Evolutionary conservation across 92 coral and sea anemone species (phyloP).

Genomic region (Phenganax marumi): DNA sequence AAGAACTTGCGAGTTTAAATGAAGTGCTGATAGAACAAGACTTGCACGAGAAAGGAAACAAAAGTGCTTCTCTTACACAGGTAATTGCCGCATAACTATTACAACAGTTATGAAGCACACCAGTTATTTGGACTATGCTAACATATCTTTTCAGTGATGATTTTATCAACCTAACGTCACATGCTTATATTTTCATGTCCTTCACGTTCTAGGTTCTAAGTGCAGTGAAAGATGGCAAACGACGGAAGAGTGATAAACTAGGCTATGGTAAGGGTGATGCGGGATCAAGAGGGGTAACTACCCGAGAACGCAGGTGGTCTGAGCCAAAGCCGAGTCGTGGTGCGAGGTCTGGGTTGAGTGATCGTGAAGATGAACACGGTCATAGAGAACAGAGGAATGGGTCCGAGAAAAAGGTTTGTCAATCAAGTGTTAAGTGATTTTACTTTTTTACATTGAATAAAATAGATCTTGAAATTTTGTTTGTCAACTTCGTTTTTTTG

Average conservation of each 20-base stretch:
- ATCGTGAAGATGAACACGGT: conserved; percentile 7
- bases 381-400: conserved; percentile 21
- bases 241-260: conserved; percentile 9
- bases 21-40: conserved; percentile 69
- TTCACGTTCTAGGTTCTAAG: conserved; percentile 10
- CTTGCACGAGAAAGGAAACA: conserved; percentile 33
- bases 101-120: not conserved
- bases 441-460: not conserved
- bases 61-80: conserved; percentile 27
- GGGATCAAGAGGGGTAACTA: conserved; percentile 7
- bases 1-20: conserved; percentile 47
- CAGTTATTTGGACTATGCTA: too few relatives aligned
- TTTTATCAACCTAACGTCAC: too few relatives aligned
- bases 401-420: conserved; percentile 27
- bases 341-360: conserved; percentile 1
- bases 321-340: conserved; percentile 13
- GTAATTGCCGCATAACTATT: not conserved
- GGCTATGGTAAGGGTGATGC: conserved; percentile 13
- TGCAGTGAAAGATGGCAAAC: conserved; percentile 25
- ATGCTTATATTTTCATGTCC: too few relatives aligned
- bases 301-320: conserved; percentile 1
- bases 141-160: too few relatives aligned
- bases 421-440: not conserved
- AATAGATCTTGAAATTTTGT: not conserved
- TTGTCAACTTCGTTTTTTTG: not conserved